phyloP scores from a whole-genome alignment of 2,888 invertebrate genomes.

The Drosophila pseudotakahashii region DNA sequence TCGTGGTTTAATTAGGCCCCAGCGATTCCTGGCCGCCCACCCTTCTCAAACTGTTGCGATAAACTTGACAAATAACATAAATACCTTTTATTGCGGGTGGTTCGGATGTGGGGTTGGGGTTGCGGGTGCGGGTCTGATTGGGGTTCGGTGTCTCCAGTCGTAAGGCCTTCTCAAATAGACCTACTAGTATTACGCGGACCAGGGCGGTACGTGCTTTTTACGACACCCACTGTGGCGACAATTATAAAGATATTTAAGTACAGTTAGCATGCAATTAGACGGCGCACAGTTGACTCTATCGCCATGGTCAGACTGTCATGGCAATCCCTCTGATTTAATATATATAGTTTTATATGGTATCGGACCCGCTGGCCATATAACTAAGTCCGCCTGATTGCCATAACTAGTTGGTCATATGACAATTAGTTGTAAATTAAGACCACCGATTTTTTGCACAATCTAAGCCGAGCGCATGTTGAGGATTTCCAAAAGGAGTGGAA shows the following conservation, averaged over 20 bases:
- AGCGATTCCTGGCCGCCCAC: constrained; percentile 4
- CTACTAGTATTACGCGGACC: constrained; percentile 72
- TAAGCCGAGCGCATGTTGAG: constrained; percentile 25
- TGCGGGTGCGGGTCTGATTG: constrained; percentile 35
- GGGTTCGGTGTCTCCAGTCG: constrained; percentile 40
- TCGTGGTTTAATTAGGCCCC: constrained; percentile 64
- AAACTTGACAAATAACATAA: constrained; percentile 79
- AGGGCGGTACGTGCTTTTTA: constrained; percentile 58
- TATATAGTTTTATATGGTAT: constrained; percentile 46
- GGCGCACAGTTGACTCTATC: constrained; percentile 25
- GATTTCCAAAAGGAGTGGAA: constrained; percentile 17
- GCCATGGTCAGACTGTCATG: constrained; percentile 41
- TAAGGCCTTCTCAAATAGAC: constrained; percentile 58
- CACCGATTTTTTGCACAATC: constrained; percentile 30
- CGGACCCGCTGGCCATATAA: constrained; percentile 30
- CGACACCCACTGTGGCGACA: constrained; percentile 72
- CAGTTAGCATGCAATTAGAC: constrained; percentile 79
- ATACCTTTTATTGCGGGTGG: constrained; percentile 81
- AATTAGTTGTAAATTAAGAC: constrained; percentile 80
- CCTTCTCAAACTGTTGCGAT: constrained; percentile 46
- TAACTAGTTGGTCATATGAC: constrained; percentile 81
- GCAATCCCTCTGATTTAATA: constrained; percentile 55
- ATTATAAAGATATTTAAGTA: constrained; percentile 81
- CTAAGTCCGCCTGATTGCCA: constrained; percentile 45
- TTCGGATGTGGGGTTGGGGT: constrained; percentile 39